A percentile compares a stretch with the other conserved stretches of the same genome.
These are phyloP conservation scores for Riparia riparia DNA, from an alignment of 2,113 vertebrate species.

Conservation along the genomic window DNA sequence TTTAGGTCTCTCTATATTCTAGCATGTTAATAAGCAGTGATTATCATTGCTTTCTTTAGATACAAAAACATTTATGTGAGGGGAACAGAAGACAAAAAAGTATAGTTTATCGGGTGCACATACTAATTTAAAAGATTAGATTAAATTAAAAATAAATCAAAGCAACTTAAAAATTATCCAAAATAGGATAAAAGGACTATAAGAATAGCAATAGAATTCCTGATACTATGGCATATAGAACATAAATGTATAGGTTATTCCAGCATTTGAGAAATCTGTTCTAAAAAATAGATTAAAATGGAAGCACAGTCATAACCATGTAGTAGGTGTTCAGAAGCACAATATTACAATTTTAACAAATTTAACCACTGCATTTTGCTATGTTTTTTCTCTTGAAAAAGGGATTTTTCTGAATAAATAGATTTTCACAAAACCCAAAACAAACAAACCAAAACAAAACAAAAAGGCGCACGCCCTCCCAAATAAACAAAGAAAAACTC, in stretches of 20 bases:
- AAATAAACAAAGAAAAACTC: rapidly evolving
- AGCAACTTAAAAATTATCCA: not conserved
- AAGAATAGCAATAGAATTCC: not conserved
- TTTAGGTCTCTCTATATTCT: not conserved
- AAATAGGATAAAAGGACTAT: not conserved
- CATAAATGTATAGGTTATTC: not conserved
- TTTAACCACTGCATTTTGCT: not conserved
- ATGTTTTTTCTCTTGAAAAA: not conserved
- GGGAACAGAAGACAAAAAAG: not conserved
- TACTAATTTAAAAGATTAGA: not conserved
- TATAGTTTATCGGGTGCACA: not conserved
- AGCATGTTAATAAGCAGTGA: not conserved
- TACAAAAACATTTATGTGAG: not conserved
- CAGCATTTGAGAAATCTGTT: not conserved
- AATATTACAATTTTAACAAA: not conserved
- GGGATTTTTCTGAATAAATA: not conserved
- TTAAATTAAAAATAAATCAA: not conserved
- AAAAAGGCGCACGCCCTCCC: too few species aligned
- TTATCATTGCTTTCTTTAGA: constrained; percentile 5
- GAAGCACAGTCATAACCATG: not conserved
- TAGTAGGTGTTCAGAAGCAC: not conserved
- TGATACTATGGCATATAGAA: not conserved
- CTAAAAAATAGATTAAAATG: not conserved
- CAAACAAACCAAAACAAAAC: not conserved
- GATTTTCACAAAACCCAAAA: not conserved